Conservation (phyloP, 2,797 vertebrate genomes). For the Eulemur rubriventer region DNA sequence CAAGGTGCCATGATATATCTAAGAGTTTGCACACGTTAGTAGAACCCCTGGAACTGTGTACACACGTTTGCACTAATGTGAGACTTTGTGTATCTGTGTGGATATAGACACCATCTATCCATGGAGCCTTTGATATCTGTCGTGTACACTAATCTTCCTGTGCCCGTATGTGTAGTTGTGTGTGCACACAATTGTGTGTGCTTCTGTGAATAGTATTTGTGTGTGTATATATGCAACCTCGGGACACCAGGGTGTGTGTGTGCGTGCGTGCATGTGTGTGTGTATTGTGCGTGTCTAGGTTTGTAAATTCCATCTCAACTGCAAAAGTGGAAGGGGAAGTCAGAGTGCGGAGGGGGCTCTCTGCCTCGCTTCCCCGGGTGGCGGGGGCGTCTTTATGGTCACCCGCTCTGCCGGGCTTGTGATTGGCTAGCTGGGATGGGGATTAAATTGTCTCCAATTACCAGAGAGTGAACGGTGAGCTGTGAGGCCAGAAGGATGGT, state of each 20-base stretch:
- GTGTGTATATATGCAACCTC: not conserved
- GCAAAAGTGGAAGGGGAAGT: not conserved
- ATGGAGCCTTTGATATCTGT: not conserved
- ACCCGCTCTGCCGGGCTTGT: conserved; percentile 33
- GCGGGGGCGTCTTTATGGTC: conserved; percentile 53
- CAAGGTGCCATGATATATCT: accelerated
- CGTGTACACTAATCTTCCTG: not conserved
- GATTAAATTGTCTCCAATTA: conserved; percentile 74
- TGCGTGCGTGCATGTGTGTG: accelerated
- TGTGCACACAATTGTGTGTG: not conserved
- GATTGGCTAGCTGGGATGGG: conserved; percentile 38
- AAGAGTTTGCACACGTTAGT: not conserved
- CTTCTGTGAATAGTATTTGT: not conserved
- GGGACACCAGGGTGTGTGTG: not conserved
- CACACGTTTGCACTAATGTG: accelerated
- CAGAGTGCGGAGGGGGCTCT: not conserved
- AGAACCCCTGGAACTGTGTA: not conserved
- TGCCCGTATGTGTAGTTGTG: not conserved
- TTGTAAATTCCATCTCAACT: not conserved
- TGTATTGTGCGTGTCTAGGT: not conserved
- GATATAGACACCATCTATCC: accelerated
- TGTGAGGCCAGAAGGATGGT: not conserved
- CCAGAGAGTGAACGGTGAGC: not conserved
- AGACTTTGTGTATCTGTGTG: not conserved
- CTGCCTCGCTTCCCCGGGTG: not conserved